Base-by-base conservation (phyloP, 2,888 invertebrate species). In the Andricus curvator region DNA sequence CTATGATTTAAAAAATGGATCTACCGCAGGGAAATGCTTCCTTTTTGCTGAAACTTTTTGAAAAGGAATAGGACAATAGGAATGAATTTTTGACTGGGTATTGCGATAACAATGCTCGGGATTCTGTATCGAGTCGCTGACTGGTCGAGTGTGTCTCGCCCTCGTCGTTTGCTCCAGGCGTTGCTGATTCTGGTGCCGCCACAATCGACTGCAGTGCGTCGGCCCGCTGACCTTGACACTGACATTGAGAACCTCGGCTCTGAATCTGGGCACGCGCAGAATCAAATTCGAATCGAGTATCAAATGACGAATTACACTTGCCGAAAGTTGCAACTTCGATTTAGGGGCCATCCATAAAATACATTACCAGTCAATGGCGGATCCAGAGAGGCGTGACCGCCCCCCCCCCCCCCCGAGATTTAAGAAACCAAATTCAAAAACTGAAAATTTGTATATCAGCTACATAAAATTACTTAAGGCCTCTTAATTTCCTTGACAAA, bases 161-260 rank as follows among this genome's bases (percentile, higher is more conserved):
- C 56, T 74, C 56, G 33, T 56, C 74, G 56, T 56, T 15, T 64
- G 64, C 74, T 79, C 79, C 79, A 80, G 83, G 78, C 77, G 78
- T 80, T 44, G 80, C 74, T 78, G 80, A 78, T 77, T 44, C 77
- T 80, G 79, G 80, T 76, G 74, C 74, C 84, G 81, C 82, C 80
- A 82, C 79, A 60, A 77, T 82, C 82, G 81, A 78, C 84, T 86
- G 87, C 88, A 86, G 90, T 90, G 90, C 91, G 90, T 90, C 92
- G 90, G 88, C 90, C 91, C 87, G 90, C 89, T 90, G 92, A 92
- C 92, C 92, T 92, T 92, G 92, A 92, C 92, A 92, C 89, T 92
- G 92, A 92, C 92, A 92, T 91, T 92, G 91, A 88, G 85, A 85
- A 88, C 76, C 68, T 67, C 80, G 81, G 81, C 83, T 82, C 62